phyloP scores from a whole-genome alignment of 2,888 invertebrate species.

The Erannis defoliaria region DNA sequence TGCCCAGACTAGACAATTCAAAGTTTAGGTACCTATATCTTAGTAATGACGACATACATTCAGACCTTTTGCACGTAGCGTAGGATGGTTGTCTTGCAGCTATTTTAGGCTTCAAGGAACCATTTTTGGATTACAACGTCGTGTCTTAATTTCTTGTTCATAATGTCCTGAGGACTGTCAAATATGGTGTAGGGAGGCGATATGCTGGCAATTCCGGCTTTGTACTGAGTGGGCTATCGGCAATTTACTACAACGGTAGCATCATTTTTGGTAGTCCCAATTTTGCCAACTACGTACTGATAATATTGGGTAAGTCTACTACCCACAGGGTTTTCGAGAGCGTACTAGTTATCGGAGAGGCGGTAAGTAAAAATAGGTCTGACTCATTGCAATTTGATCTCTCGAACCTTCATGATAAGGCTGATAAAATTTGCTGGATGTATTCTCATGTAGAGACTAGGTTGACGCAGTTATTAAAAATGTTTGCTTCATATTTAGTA shows the following conservation, averaged over 20 bases:
- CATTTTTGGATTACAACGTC: constrained; percentile 8
- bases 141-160: constrained; percentile 2
- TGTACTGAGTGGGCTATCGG: constrained; percentile 22
- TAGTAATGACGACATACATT: constrained; percentile 9
- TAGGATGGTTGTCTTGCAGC: constrained; percentile 13
- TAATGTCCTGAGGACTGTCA: constrained; percentile 1
- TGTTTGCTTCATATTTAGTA: neutral
- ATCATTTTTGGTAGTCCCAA: constrained; percentile 8
- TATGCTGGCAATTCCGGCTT: constrained; percentile 3
- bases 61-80: constrained; percentile 12
- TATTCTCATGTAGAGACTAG: neutral
- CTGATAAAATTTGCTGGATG: constrained; percentile 11
- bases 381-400: constrained; percentile 15
- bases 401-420: constrained; percentile 7
- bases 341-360: constrained; percentile 1
- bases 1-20: constrained; percentile 5
- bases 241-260: constrained; percentile 20
- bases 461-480: neutral
- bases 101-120: constrained; percentile 9
- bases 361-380: constrained; percentile 7
- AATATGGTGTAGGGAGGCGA: constrained; percentile 16
- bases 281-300: neutral
- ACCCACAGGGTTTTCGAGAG: constrained; percentile 5
- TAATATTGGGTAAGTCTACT: constrained; percentile 6
- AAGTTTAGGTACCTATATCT: neutral